Evolutionary conservation across 2,113 vertebrate genomes (phyloP), one percentile per base, ranked within the genome.

Genomic region (Tor tambroides): DNA sequence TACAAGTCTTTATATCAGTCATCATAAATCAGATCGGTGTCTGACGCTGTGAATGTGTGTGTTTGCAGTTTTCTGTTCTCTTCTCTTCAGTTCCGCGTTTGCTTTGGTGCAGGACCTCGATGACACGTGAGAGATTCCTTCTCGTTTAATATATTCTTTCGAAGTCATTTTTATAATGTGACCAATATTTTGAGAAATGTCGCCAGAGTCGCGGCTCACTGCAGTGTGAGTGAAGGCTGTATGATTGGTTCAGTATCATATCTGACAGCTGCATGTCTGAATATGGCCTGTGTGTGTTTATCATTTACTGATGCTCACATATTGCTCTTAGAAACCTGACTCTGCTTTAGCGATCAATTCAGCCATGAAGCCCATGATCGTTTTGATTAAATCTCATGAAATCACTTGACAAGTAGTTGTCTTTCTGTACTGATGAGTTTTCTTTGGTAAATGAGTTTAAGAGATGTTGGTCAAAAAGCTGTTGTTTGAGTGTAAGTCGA

Each of bases 51-150:
- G 15, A 10, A 14, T 26, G 2, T 17, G 9, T 91, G 35, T 89
- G 67, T 28, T 80, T 82, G 86, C 84, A 77, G 32, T 71, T 51
- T 0, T 88, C 85, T 7, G 93, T 95, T 95, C 93, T 72, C 69
- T 94, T 89, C 92, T 95, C 0, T 84, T 94, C 4, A 67, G 93
- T 89, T 93, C 93, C 5, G 91, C 93, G 87, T 89, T 95, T 30
- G 96, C 94, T 11, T 94, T 96, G 84, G 97, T 99, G 65, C 95
- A 97, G 90, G 98, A 98, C 74, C 95, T 99, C n/a, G 97, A 98
- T 92, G 97, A 98, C 88, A 96, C 96, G 98, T 99, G 95, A 98
- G 98, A 67, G 12, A 9, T n/a, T 63, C 35, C 11, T 97, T 93
- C 86, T 89, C 0, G 81, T 88, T 17, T 76, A 21, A 30, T n/a